phyloP scores from a whole-genome alignment of 2,113 vertebrate genomes.

The Indicator maculatus region DNA sequence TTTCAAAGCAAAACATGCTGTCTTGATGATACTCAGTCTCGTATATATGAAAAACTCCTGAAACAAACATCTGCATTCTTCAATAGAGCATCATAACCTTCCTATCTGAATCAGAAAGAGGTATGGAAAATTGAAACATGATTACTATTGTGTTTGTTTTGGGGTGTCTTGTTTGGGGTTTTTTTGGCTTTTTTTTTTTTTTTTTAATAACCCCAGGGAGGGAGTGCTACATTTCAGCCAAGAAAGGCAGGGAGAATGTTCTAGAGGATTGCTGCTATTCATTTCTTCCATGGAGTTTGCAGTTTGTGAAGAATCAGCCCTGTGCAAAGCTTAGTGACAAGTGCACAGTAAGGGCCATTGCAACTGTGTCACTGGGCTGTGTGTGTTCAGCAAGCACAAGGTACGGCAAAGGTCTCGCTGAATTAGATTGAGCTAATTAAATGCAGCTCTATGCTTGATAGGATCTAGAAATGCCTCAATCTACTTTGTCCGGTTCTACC shows the following conservation, averaged over 20 bases:
- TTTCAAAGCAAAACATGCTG: not conserved
- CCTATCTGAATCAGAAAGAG: not conserved
- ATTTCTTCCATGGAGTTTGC: not conserved
- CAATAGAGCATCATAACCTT: not conserved
- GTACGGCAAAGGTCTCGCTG: conserved; percentile 3
- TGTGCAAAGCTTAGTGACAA: not conserved
- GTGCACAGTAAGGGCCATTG: rapidly evolving
- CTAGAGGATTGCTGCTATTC: not conserved
- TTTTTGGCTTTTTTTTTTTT: not conserved
- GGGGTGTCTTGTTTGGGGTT: no score
- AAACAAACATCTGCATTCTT: not conserved
- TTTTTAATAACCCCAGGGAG: not conserved
- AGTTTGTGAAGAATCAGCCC: not conserved
- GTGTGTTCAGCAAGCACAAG: not conserved
- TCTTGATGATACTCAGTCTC: not conserved
- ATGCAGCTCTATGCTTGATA: conserved; percentile 2
- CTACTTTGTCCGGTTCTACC: not conserved
- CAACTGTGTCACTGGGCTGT: not conserved
- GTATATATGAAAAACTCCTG: not conserved
- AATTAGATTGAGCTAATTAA: conserved; percentile 51
- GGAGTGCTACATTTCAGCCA: not conserved
- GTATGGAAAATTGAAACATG: not conserved
- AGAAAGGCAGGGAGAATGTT: not conserved
- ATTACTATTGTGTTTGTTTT: not conserved
- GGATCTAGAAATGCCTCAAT: not conserved